Evolutionary conservation across 2,888 invertebrate genomes (phyloP).

Genomic region (Eupithecia dodoneata): DNA sequence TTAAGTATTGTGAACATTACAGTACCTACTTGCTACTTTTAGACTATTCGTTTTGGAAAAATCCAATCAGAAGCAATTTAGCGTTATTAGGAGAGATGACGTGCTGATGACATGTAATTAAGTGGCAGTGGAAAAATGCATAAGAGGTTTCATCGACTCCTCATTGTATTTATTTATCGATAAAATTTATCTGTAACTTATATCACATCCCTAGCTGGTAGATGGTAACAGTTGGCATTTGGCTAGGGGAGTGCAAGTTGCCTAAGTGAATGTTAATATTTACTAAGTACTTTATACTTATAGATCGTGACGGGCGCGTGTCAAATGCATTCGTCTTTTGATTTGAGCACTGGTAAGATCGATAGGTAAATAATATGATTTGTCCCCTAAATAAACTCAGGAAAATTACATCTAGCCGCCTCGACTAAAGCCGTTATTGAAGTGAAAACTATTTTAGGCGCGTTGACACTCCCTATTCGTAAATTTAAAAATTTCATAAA

Average conservation of each 20-base stretch:
- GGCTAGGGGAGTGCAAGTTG: slow-evolving; percentile 47
- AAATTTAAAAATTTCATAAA: too few species aligned
- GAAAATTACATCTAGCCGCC: background rate
- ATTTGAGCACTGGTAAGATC: slow-evolving; percentile 17
- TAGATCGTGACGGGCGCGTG: slow-evolving; percentile 45
- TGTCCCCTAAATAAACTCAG: background rate
- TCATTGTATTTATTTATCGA: background rate
- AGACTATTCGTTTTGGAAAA: too few species aligned
- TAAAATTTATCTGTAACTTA: background rate
- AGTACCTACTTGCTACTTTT: too few species aligned
- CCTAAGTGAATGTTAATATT: slow-evolving; percentile 68
- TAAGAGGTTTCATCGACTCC: background rate
- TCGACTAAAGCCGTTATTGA: background rate
- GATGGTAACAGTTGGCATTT: slow-evolving; percentile 43
- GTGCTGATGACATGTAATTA: background rate
- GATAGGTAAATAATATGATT: background rate
- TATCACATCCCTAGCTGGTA: slow-evolving; percentile 37
- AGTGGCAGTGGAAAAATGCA: background rate
- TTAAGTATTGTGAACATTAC: too few species aligned
- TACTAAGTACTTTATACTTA: slow-evolving; percentile 55
- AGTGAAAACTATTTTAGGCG: too few species aligned
- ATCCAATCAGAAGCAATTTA: too few species aligned
- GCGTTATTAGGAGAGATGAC: too few species aligned
- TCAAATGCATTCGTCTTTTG: slow-evolving; percentile 43
- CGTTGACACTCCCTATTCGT: too few species aligned